Base-by-base conservation (phyloP, 2,113 vertebrate genomes). In the Phaethornis superciliosus region DNA sequence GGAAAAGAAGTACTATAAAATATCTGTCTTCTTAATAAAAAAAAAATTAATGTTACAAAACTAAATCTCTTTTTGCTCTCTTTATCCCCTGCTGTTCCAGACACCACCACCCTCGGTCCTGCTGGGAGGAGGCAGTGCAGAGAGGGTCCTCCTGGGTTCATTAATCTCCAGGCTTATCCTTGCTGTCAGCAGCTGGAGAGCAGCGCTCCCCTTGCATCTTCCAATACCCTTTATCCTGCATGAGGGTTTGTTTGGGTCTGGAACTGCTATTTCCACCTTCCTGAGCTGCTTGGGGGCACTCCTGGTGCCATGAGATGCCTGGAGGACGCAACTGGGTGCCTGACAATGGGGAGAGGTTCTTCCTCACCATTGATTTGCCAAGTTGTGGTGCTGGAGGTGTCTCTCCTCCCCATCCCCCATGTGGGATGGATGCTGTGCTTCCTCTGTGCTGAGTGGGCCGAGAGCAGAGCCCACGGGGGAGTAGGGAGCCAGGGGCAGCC, bases 1-100 rank as follows among this genome's bases (percentile, higher is more conserved):
- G 97, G 97, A 98, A 98, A 98, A 98, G 97, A 98, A 98, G 98
- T 98, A 98, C 98, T 98, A 98, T 98, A 98, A 98, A 97, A 96
- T 98, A 98, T 98, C 98, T 98, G 98, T 98, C 98, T 98, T 98
- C 98, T 98, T 98, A 98, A 98, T 98, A 98, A 98, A 98, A 98
- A 95, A 90, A 97, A 97, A 93, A 93, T 98, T 98, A 98, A 98
- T 98, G 98, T 98, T 98, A 98, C 97, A 91, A 98, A 98, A 96
- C 93, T 82, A 90, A 12, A 74, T 37, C 96, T 97, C 94, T 7
- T 60, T 84, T 44, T 82, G 93, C 72, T 13, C 95, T 97, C 95
- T 90, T 93, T 97, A 10, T 30, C 58, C 58, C 46, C 5, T 2
- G 33, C 15, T 11, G 8, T 30, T 14, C 11, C 4, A 12, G 55